Evolutionary conservation across 2,888 invertebrate species (phyloP).

Genomic region (Rhagonycha lutea): DNA sequence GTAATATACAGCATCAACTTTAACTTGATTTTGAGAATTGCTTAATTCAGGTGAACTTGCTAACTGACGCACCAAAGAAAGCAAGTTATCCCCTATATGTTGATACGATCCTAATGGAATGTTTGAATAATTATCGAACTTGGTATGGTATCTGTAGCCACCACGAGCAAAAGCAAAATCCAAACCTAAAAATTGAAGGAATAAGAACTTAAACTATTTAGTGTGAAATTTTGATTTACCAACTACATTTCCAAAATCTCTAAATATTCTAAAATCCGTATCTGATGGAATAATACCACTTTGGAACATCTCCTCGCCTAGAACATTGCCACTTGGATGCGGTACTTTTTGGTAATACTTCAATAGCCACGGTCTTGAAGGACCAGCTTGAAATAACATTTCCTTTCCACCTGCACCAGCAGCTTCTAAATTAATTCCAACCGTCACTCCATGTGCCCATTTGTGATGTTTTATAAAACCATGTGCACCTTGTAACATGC

Average conservation of each 20-base stretch:
- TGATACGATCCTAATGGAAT: conserved; percentile 68
- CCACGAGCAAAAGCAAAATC: conserved; percentile 67
- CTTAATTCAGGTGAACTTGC: conserved; percentile 49
- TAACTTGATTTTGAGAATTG: conserved; percentile 34
- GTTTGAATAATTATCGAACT: conserved; percentile 57
- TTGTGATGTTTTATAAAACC: conserved; percentile 73
- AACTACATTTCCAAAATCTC: conserved; percentile 71
- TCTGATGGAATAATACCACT: conserved; percentile 74
- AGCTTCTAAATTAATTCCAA: conserved; percentile 89
- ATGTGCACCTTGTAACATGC: conserved; percentile 65
- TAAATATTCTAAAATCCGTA: conserved; percentile 79
- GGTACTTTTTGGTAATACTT: conserved; percentile 59
- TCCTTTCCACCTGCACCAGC: conserved; percentile 92
- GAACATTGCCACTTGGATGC: conserved; percentile 63
- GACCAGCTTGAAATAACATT: conserved; percentile 86
- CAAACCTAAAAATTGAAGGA: conserved; percentile 54
- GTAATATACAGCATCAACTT: conserved; percentile 66
- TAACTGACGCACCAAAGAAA: conserved; percentile 55
- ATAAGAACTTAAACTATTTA: not conserved
- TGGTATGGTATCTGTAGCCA: conserved; percentile 71
- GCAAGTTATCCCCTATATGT: conserved; percentile 64
- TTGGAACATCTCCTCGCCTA: conserved; percentile 69
- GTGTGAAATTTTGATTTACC: conserved; percentile 23
- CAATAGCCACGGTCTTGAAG: conserved; percentile 71
- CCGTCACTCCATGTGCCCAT: conserved; percentile 72